These are phyloP conservation scores for Podotricha telesiphe DNA, from an alignment of 2,888 invertebrate genomes.

Conservation along the genomic window DNA sequence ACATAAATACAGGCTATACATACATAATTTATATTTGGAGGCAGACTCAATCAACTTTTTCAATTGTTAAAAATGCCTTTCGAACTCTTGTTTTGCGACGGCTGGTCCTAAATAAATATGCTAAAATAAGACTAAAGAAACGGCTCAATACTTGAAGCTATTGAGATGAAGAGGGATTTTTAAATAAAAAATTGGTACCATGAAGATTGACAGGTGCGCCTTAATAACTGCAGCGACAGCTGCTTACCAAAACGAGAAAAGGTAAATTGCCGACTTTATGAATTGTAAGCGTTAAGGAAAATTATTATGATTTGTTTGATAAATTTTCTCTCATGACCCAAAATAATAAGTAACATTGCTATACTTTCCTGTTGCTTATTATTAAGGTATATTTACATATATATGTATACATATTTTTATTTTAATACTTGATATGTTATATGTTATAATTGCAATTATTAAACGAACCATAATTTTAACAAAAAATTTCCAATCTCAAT, in stretches of 20 bases:
- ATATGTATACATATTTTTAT: too few relatives aligned
- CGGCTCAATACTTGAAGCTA: slow-evolving; percentile 64
- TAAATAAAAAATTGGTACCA: slow-evolving; percentile 72
- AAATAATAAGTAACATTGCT: background rate
- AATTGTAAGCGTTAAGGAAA: slow-evolving; percentile 49
- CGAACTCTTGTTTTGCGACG: slow-evolving; percentile 51
- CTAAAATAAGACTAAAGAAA: slow-evolving; percentile 66
- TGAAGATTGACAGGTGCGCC: slow-evolving; percentile 83
- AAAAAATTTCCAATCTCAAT: too few relatives aligned
- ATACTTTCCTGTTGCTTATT: background rate
- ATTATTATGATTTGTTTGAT: slow-evolving; percentile 44
- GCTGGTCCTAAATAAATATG: slow-evolving; percentile 69
- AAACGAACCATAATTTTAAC: too few relatives aligned
- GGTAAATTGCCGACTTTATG: slow-evolving; percentile 70
- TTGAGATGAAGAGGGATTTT: slow-evolving; percentile 66
- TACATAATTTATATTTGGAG: slow-evolving; percentile 29
- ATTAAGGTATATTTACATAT: background rate
- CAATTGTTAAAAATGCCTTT: slow-evolving; percentile 62
- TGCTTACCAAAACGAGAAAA: slow-evolving; percentile 78
- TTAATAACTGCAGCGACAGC: slow-evolving; percentile 80
- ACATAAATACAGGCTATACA: too few relatives aligned
- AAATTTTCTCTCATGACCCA: slow-evolving; percentile 36
- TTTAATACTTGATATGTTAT: too few relatives aligned
- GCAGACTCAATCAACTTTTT: slow-evolving; percentile 65
- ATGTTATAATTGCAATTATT: too few relatives aligned